Conservation (phyloP, 2,888 invertebrate genomes). For the Thymelicus acteon region DNA sequence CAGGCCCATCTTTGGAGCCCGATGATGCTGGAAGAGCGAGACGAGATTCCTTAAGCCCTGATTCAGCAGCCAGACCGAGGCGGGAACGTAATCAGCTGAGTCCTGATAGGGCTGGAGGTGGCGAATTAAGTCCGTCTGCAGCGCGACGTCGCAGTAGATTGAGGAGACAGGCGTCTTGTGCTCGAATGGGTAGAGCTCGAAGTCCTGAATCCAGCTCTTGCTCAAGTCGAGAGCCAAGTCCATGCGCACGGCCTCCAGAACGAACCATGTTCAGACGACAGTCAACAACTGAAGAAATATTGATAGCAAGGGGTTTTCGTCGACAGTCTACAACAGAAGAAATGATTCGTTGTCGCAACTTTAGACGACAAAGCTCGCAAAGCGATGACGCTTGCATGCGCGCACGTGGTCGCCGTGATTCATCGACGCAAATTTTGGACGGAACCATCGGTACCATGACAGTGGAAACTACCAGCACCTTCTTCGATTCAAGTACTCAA, state of each 20-base stretch:
- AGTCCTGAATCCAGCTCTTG: constrained; percentile 91
- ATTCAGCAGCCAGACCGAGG: constrained; percentile 91
- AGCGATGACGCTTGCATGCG: constrained; percentile 91
- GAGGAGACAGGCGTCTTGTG: constrained; percentile 92
- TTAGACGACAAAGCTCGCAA: constrained; percentile 95
- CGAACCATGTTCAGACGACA: constrained; percentile 92
- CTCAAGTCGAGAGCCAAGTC: constrained; percentile 93
- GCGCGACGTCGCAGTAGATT: constrained; percentile 88
- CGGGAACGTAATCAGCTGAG: constrained; percentile 92
- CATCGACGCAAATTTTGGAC: constrained; percentile 95
- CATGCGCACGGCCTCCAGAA: constrained; percentile 86
- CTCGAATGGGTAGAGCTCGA: constrained; percentile 83
- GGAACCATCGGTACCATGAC: constrained; percentile 97
- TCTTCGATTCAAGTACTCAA: constrained; percentile 96
- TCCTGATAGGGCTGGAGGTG: constrained; percentile 91
- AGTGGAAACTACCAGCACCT: constrained; percentile 95
- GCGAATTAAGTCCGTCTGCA: constrained; percentile 91
- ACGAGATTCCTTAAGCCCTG: constrained; percentile 95
- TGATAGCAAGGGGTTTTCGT: constrained; percentile 95
- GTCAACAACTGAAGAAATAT: constrained; percentile 95
- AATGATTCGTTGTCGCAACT: constrained; percentile 96
- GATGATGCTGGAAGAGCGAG: constrained; percentile 92
- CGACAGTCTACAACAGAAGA: constrained; percentile 96
- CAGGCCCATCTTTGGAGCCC: constrained; percentile 93
- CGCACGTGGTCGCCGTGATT: constrained; percentile 91